Conservation (phyloP, 2,888 invertebrate genomes). For the Acronicta leporina region DNA sequence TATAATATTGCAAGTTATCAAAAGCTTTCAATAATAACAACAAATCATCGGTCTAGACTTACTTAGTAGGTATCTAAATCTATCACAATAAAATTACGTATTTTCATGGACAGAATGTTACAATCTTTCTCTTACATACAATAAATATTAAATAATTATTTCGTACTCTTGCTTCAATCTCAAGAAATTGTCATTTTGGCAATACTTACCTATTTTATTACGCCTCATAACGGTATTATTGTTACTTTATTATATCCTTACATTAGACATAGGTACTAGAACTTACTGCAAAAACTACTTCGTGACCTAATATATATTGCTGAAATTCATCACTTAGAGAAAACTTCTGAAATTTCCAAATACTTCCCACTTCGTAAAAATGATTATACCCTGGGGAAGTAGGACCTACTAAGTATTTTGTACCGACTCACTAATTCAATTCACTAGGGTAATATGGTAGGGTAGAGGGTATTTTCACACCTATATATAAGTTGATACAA, state of each 20-base stretch:
- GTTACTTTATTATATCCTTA: conserved; percentile 9
- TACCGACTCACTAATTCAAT: too few species aligned
- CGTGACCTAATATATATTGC: conserved; percentile 53
- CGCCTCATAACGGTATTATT: too few species aligned
- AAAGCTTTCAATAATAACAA: conserved; percentile 8
- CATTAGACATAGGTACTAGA: not conserved
- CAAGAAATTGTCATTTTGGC: conserved; percentile 27
- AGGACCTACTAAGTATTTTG: not conserved
- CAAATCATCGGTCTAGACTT: conserved; percentile 34
- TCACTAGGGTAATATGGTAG: too few species aligned
- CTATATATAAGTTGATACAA: too few species aligned
- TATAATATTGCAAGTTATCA: not conserved
- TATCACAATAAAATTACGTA: conserved; percentile 68
- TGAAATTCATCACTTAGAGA: conserved; percentile 45
- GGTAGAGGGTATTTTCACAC: too few species aligned
- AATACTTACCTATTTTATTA: too few species aligned
- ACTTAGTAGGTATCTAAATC: conserved; percentile 45
- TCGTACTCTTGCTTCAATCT: conserved; percentile 31
- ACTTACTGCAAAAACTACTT: conserved; percentile 17
- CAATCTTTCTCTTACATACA: conserved; percentile 33
- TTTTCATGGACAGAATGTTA: conserved; percentile 62
- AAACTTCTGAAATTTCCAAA: conserved; percentile 13
- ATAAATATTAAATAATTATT: conserved; percentile 28
- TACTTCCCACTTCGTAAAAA: not conserved
- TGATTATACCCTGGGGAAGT: not conserved